A percentile compares a stretch with the other conserved stretches of the same genome.
Evolutionary conservation across 2,113 vertebrate genomes (phyloP).

Genomic region (Cairina moschata): DNA sequence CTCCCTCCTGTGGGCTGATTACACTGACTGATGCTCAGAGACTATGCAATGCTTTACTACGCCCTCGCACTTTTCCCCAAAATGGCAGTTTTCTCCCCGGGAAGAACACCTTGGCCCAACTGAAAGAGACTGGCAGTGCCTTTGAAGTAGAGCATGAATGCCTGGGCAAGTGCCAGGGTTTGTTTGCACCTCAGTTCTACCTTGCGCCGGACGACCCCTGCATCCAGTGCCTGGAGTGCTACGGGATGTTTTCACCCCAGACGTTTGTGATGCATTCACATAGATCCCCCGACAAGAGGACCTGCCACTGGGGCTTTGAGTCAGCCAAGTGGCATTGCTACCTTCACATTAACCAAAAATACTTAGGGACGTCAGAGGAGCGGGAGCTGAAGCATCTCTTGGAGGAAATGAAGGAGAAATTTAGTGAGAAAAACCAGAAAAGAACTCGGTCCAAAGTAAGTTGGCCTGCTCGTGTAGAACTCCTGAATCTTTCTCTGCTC

Average conservation of each 20-base stretch:
- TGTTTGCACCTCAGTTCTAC: constrained; percentile 95
- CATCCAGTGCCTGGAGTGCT: constrained; percentile 96
- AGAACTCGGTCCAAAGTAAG: constrained; percentile 90
- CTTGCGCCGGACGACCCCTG: constrained; percentile 90
- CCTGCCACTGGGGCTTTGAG: constrained; percentile 99
- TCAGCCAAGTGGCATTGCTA: constrained; percentile 98
- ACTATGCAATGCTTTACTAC: constrained; percentile 93
- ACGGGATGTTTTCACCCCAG: constrained; percentile 94
- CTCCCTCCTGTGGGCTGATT: constrained; percentile 96
- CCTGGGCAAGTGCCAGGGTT: constrained; percentile 96
- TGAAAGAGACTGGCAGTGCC: constrained; percentile 90
- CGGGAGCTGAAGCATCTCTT: constrained; percentile 86
- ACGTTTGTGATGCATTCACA: constrained; percentile 99
- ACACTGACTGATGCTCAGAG: constrained; percentile 96
- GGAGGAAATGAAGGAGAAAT: constrained; percentile 96
- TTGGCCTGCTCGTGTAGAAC: constrained; percentile 27
- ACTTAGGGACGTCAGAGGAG: constrained; percentile 87
- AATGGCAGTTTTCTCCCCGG: constrained; percentile 82
- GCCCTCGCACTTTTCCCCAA: constrained; percentile 86
- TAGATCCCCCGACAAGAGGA: constrained; percentile 95
- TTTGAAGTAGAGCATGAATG: constrained; percentile 98
- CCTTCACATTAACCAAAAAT: constrained; percentile 93
- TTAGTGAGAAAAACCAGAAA: constrained; percentile 85
- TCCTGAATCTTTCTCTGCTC: not conserved
- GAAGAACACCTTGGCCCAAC: constrained; percentile 82